A percentile compares a stretch with the other conserved stretches of the same genome.
Evolutionary conservation across 2,113 vertebrate species (phyloP).

Genomic region (Lota lota): DNA sequence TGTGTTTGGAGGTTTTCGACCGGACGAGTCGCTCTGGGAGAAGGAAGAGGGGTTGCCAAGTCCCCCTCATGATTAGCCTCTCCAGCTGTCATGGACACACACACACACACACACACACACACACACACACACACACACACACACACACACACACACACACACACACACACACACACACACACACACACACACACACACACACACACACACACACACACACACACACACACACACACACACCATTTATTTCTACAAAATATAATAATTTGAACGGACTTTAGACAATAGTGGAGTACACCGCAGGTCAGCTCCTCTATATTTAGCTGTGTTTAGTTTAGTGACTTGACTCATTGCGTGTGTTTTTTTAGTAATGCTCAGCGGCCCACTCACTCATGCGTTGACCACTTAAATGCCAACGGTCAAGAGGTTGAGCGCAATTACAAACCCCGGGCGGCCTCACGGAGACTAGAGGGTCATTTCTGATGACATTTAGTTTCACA

Average conservation of each 20-base stretch:
- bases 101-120: not conserved
- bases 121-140: not conserved
- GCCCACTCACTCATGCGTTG: too few species aligned
- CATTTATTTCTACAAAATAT: not conserved
- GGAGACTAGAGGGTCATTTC: too few species aligned
- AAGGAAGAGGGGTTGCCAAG: conserved; percentile 30
- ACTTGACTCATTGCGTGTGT: too few species aligned
- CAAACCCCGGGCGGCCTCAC: too few species aligned
- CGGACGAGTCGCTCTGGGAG: conserved; percentile 42
- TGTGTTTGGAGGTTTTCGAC: conserved; percentile 39
- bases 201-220: conserved; percentile 21
- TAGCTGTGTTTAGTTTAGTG: too few species aligned
- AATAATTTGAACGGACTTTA: not conserved
- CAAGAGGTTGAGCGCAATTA: too few species aligned
- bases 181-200: not conserved
- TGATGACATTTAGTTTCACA: too few species aligned
- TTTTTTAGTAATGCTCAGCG: too few species aligned
- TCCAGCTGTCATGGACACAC: conserved; percentile 45
- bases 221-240: conserved; percentile 23
- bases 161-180: conserved; percentile 2
- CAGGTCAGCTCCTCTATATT: too few species aligned
- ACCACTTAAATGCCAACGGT: too few species aligned
- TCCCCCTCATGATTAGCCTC: not conserved
- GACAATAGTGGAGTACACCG: too few species aligned
- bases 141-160: not conserved